Percentiles rank a stretch among this genome's conserved stretches.
These are phyloP conservation scores for Camelus bactrianus DNA, from an alignment of 2,113 vertebrate genomes.

Conservation along the genomic window DNA sequence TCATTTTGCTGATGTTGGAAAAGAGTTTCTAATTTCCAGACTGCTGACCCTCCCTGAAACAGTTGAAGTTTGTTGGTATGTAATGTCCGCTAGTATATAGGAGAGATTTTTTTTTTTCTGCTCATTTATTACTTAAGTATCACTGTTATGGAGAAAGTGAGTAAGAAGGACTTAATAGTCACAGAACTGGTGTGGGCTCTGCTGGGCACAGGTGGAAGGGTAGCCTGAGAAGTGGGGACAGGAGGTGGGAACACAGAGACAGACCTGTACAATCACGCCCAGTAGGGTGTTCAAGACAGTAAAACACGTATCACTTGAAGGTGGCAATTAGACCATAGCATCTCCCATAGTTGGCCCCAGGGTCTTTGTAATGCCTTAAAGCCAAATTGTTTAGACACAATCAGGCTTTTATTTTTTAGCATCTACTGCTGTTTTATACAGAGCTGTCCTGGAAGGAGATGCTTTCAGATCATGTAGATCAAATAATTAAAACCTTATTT, in stretches of 20 bases:
- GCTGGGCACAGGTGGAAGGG: background rate
- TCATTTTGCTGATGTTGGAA: slow-evolving; percentile 4
- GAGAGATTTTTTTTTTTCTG: background rate
- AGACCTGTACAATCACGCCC: background rate
- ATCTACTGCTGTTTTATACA: background rate
- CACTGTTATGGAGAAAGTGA: background rate
- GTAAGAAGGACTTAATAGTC: background rate
- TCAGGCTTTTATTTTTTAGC: background rate
- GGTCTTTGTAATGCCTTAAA: background rate
- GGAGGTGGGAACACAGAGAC: background rate
- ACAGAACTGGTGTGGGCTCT: background rate
- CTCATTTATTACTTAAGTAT: background rate
- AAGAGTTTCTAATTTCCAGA: slow-evolving; percentile 1
- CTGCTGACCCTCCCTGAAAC: background rate
- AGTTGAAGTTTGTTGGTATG: background rate
- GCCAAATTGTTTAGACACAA: background rate
- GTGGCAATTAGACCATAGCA: background rate
- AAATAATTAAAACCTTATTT: slow-evolving; percentile 21
- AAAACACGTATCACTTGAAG: background rate
- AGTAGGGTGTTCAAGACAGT: background rate
- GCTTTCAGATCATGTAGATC: background rate
- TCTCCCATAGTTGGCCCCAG: background rate
- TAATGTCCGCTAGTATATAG: background rate
- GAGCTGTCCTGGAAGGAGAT: background rate
- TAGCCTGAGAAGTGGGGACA: background rate